Evolutionary conservation across 2,797 vertebrate species (phyloP).

Genomic region (Falco rusticolus): DNA sequence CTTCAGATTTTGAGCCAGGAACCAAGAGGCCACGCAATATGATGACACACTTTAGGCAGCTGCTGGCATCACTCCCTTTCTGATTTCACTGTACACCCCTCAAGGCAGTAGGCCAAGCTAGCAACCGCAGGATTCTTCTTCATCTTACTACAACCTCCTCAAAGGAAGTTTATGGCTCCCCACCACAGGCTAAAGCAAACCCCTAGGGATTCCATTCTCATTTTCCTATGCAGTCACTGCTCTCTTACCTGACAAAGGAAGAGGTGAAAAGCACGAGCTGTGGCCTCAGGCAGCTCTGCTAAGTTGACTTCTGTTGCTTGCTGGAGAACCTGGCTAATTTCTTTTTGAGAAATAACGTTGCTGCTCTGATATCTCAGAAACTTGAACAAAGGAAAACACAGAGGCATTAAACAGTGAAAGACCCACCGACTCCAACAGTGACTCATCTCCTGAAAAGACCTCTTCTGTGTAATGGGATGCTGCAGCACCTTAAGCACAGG

Average conservation of each 20-base stretch:
- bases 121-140: not conserved
- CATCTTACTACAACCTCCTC: not conserved
- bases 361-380: constrained; percentile 74
- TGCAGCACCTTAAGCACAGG: not conserved
- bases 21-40: not conserved
- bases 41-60: not conserved
- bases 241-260: constrained; percentile 78
- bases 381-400: constrained; percentile 58
- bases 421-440: not conserved
- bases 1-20: not conserved
- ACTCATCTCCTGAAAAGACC: not conserved
- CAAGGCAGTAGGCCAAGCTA: not conserved
- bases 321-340: constrained; percentile 72
- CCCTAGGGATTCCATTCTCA: not conserved
- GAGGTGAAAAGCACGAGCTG: constrained; percentile 63
- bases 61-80: not conserved
- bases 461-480: not conserved
- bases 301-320: constrained; percentile 63
- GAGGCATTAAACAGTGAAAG: constrained; percentile 1
- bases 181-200: not conserved
- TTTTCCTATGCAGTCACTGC: not conserved
- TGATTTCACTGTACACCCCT: not conserved
- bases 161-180: not conserved
- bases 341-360: constrained; percentile 70
- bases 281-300: constrained; percentile 63